Percentiles rank a stretch among this genome's conserved stretches.
Evolutionary conservation across 2,888 invertebrate genomes (phyloP).

Genomic region (Dasypolia templi): DNA sequence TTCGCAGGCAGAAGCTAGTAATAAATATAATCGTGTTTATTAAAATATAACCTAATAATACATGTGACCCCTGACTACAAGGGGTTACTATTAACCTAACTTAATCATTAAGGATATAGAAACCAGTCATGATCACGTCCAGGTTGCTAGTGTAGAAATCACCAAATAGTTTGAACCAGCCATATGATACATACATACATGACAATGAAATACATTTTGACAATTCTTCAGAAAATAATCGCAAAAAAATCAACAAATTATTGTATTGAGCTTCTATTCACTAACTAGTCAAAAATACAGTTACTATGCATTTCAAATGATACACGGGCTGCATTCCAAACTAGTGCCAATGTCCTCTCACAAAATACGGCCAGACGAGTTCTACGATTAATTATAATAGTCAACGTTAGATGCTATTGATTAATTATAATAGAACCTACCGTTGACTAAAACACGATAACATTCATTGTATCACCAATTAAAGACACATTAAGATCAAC

Average conservation of each 20-base stretch:
- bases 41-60: conserved; percentile 1
- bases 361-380: conserved; percentile 17
- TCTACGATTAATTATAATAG: conserved; percentile 24
- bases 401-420: too few relatives aligned
- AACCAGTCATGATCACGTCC: not conserved
- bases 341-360: conserved; percentile 22
- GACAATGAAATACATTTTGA: not conserved
- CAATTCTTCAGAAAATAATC: not conserved
- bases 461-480: conserved; percentile 39
- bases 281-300: not conserved
- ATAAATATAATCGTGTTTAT: not conserved
- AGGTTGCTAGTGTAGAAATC: not conserved
- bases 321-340: not conserved
- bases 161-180: not conserved
- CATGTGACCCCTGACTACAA: not conserved
- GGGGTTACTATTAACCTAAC: not conserved
- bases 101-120: not conserved
- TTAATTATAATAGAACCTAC: conserved; percentile 21
- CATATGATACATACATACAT: too few relatives aligned
- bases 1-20: too few relatives aligned
- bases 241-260: not conserved
- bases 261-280: not conserved
- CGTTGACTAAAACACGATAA: conserved; percentile 25
- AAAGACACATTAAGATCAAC: conserved; percentile 38
- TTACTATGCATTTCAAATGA: not conserved